phyloP scores from a whole-genome alignment of 2,888 invertebrate species.

The Pycnomerus fuliginosus region DNA sequence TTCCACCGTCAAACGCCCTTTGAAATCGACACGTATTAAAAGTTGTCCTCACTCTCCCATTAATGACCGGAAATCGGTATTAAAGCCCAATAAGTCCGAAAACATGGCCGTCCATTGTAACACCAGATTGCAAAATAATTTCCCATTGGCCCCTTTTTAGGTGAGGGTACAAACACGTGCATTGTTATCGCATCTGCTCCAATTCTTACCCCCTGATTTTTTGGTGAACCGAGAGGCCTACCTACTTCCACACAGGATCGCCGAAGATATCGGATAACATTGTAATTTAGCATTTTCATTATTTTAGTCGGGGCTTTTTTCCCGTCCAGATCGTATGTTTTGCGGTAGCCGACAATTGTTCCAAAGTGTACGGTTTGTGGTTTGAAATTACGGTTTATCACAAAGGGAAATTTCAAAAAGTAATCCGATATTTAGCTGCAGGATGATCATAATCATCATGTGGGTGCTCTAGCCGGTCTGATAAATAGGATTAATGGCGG shows the following conservation, averaged over 20 bases:
- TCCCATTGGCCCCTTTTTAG: constrained; percentile 11
- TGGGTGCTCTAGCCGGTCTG: constrained; percentile 8
- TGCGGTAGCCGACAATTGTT: constrained; percentile 16
- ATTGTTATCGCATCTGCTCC: constrained; percentile 12
- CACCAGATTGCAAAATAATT: constrained; percentile 13
- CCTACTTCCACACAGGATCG: too few species aligned
- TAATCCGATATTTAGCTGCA: constrained; percentile 11
- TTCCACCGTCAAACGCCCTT: too few species aligned
- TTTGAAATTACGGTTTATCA: constrained; percentile 30
- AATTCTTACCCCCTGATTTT: constrained; percentile 6
- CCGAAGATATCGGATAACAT: constrained; percentile 30
- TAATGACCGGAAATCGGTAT: too few species aligned
- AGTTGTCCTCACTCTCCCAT: too few species aligned
- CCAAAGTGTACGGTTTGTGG: constrained; percentile 27
- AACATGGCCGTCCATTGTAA: constrained; percentile 17
- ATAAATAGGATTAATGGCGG: not conserved
- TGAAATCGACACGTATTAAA: too few species aligned
- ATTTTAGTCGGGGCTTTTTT: constrained; percentile 12
- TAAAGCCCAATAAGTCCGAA: too few species aligned
- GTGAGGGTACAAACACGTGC: constrained; percentile 4
- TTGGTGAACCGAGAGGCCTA: constrained; percentile 10
- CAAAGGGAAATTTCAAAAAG: constrained; percentile 14
- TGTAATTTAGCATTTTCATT: constrained; percentile 26
- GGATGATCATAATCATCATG: constrained; percentile 9
- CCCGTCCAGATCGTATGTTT: constrained; percentile 12